These are phyloP conservation scores for Trichogramma dendrolimi DNA, from an alignment of 2,888 invertebrate species.

Conservation along the genomic window DNA sequence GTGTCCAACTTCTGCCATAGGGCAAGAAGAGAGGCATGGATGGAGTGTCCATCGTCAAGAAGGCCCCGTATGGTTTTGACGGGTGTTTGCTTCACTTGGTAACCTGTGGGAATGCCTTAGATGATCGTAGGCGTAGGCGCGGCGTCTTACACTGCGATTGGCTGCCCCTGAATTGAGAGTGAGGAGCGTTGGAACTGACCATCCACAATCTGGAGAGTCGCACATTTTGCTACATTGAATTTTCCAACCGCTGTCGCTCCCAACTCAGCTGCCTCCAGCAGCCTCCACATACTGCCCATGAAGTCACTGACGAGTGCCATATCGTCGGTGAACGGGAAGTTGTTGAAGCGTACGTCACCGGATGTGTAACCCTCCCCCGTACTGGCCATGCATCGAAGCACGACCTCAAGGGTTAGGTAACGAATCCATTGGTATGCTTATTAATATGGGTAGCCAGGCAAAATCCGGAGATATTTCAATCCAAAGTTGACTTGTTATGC, in stretches of 20 bases:
- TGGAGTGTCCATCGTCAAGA: no score
- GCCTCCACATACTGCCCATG: constrained; percentile 28
- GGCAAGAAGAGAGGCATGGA: no score
- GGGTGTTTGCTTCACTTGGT: no score
- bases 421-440: no score
- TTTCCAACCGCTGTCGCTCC: constrained; percentile 30
- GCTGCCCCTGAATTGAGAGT: no score
- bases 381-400: constrained; percentile 20
- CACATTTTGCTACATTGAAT: constrained; percentile 39
- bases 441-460: no score
- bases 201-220: constrained; percentile 32
- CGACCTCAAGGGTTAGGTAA: constrained; percentile 37
- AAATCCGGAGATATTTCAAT: no score
- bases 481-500: no score
- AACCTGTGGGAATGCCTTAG: no score
- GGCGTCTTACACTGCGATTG: no score
- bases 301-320: constrained; percentile 16
- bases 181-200: constrained; percentile 4
- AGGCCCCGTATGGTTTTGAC: no score
- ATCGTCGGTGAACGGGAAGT: constrained; percentile 28
- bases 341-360: constrained; percentile 8
- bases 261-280: constrained; percentile 13
- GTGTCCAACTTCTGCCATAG: background rate
- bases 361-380: constrained; percentile 16
- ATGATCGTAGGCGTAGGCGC: no score